Base-by-base conservation (phyloP, 2,888 invertebrate species). In the Nomada fucata region DNA sequence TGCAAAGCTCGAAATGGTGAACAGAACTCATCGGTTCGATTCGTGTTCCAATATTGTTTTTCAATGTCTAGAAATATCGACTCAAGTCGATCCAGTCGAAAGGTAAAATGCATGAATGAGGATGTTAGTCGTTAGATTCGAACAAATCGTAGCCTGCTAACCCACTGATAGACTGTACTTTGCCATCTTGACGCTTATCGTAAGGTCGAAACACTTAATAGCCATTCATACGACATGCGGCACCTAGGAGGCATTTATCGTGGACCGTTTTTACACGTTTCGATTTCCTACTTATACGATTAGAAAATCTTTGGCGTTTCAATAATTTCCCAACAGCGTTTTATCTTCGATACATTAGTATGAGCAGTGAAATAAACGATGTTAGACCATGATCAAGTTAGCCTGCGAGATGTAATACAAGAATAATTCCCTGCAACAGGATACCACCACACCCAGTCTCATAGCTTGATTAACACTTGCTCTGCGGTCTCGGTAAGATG, bases 121-220 rank as follows among this genome's bases (percentile, higher is more conserved):
- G 88, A 89, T 86, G 82, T 81, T 67, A 78, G 84, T 89, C 73
- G 86, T 89, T 88, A 89, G 82, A 71, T 80, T 73, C 78, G 88
- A 83, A 82, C 87, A 89, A 88, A 86, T 86, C 88, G 83, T 82
- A 89, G 78, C 81, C 79, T 82, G 86, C 85, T 87, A 86, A 87
- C 85, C 87, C 59, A 81, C 71, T 82, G 80, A 26, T 72, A 78
- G 67, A 50, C 63, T 63, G 55, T 69, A 55, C 82, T 63, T 79
- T 86, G 73, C 20, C 76, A 76, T 87, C 87, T 87, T 87, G 79
- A 83, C 76, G 69, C 75, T 87, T 65, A 79, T 69, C 80, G 69
- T 87, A 87, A 87, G 87, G 87, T 87, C 86, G 82, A 88, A 88
- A 86, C 88, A 88, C 86, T 83, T 86, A 86, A 85, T 83, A 76